Percentiles rank a stretch among this genome's conserved stretches.
Conservation (phyloP, 2,113 vertebrate genomes). For the Mesembrinibis cayennensis region DNA sequence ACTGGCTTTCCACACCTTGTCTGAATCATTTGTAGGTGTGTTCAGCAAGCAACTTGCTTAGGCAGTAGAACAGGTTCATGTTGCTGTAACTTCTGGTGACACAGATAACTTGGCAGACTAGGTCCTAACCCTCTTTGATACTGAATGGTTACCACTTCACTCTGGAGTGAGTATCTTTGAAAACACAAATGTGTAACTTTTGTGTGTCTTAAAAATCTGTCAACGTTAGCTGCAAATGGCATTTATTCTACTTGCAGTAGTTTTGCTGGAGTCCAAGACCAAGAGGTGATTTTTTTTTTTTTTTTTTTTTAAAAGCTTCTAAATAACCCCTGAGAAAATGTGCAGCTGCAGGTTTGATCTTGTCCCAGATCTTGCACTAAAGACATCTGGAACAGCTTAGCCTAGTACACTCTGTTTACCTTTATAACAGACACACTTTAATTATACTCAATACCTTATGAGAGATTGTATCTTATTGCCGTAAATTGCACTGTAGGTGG, state of each 20-base stretch:
- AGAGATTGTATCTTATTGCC: constrained; percentile 53
- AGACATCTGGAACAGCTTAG: constrained; percentile 66
- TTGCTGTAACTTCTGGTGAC: constrained; percentile 63
- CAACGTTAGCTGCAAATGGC: background rate
- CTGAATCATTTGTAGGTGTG: constrained; percentile 58
- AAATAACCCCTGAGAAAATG: constrained; percentile 59
- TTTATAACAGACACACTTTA: constrained; percentile 67
- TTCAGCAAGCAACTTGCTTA: constrained; percentile 44
- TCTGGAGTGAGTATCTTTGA: background rate
- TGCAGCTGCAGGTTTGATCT: constrained; percentile 82
- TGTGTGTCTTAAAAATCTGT: background rate
- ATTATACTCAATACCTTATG: constrained; percentile 60
- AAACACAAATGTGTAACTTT: background rate
- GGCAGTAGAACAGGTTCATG: constrained; percentile 68
- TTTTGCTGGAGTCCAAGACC: background rate
- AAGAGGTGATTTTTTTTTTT: background rate
- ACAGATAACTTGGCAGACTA: constrained; percentile 20
- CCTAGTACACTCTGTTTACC: constrained; percentile 58
- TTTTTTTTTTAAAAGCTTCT: background rate
- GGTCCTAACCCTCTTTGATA: background rate
- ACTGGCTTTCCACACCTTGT: constrained; percentile 54
- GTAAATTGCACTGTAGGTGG: constrained; percentile 56
- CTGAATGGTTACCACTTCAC: background rate
- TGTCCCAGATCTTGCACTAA: constrained; percentile 73
- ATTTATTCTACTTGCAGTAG: background rate